Conservation (phyloP, 2,797 vertebrate genomes). For the Calcarius lapponicus region DNA sequence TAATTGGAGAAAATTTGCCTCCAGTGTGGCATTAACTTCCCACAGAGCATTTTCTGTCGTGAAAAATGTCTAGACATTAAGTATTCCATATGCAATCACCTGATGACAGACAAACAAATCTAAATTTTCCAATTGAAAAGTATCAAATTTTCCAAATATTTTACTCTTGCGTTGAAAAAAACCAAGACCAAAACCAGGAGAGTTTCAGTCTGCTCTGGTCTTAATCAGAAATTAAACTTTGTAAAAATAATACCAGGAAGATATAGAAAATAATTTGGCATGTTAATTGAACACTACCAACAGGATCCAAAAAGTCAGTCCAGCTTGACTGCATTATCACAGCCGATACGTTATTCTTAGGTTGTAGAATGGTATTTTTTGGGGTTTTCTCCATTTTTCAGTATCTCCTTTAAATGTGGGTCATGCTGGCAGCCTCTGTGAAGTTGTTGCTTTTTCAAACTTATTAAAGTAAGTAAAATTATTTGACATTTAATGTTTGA, state of each 20-base stretch:
- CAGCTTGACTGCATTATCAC: not conserved
- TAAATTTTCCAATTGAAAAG: not conserved
- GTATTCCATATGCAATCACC: not conserved
- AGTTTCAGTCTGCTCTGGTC: not conserved
- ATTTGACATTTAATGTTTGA: not conserved
- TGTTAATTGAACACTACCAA: not conserved
- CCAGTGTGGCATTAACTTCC: not conserved
- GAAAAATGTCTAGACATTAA: not conserved
- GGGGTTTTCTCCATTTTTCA: not conserved
- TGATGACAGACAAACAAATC: not conserved
- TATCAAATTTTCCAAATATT: not conserved
- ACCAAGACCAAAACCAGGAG: accelerated
- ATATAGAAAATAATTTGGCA: not conserved
- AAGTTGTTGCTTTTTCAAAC: not conserved
- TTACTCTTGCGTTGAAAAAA: not conserved
- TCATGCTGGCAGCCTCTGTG: not conserved
- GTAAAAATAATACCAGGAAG: not conserved
- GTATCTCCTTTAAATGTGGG: not conserved
- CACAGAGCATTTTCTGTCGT: not conserved
- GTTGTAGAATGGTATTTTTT: not conserved
- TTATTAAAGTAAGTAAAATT: not conserved
- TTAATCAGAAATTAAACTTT: not conserved
- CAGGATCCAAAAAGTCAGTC: not conserved
- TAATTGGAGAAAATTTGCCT: not conserved
- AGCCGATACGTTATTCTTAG: not conserved